Percentiles rank a stretch among this genome's conserved stretches.
Conservation (phyloP, 35 echinoderm and acorn worm species). For the Lytechinus variegatus region DNA sequence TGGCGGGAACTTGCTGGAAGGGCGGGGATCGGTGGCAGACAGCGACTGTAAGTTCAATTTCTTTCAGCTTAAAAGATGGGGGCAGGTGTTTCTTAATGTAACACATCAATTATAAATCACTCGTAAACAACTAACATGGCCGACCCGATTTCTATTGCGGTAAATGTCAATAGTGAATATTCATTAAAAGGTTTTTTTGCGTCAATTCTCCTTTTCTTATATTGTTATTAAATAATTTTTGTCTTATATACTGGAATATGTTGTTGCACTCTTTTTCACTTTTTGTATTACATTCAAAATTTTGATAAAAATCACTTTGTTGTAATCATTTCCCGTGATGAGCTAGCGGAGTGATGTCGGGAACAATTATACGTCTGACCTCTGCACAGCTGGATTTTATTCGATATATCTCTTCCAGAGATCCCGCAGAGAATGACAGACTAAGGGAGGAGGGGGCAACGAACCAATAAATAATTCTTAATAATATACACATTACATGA, state of each 20-base stretch:
- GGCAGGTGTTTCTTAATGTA: neutral
- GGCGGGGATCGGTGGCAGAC: slow-evolving; percentile 23
- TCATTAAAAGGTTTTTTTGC: neutral
- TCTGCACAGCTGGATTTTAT: neutral
- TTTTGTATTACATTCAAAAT: neutral
- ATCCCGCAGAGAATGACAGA: neutral
- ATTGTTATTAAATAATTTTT: neutral
- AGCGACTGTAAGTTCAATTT: slow-evolving; percentile 39
- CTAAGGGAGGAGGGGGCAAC: neutral
- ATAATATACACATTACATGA: neutral
- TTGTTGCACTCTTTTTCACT: neutral
- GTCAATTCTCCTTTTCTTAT: neutral
- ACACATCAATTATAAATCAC: slow-evolving; percentile 3
- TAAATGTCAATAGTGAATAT: neutral
- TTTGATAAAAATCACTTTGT: neutral
- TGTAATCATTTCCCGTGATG: neutral
- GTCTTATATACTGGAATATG: neutral
- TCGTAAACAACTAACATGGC: slow-evolving; percentile 11
- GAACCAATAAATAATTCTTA: neutral
- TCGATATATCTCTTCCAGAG: neutral
- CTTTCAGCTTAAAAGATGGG: neutral
- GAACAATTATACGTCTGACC: neutral
- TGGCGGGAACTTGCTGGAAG: slow-evolving; percentile 44
- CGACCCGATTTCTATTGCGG: neutral
- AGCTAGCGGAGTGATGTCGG: neutral